These are phyloP conservation scores for Meiosimyza platycephala DNA, from an alignment of 2,888 invertebrate genomes.

Conservation along the genomic window DNA sequence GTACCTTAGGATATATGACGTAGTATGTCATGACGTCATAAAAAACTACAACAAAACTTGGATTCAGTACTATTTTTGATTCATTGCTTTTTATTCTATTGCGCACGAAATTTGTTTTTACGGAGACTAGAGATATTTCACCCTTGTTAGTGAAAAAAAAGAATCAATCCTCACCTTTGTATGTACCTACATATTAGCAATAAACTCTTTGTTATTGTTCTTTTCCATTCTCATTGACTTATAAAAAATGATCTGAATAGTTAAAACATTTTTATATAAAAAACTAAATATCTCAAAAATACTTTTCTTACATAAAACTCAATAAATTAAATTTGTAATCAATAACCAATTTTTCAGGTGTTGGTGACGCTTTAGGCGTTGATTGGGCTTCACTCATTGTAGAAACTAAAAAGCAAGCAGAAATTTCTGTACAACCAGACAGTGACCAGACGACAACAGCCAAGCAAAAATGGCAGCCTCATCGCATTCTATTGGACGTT, in stretches of 20 bases:
- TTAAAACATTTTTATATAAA: neutral
- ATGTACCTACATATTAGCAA: neutral
- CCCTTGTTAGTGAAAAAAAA: no score
- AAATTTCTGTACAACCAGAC: constrained; percentile 55
- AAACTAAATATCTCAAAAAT: neutral
- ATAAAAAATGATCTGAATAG: no score
- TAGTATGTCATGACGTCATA: no score
- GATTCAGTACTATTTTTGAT: no score
- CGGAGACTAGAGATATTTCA: no score
- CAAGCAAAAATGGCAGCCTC: constrained; percentile 84
- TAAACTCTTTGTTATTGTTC: neutral
- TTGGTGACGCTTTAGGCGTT: constrained; percentile 94
- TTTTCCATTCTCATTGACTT: neutral
- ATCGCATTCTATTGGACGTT: constrained; percentile 81
- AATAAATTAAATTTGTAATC: neutral
- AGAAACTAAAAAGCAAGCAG: constrained; percentile 71
- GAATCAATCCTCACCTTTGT: no score
- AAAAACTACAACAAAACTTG: no score
- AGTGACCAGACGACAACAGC: constrained; percentile 69
- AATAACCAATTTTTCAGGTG: constrained; percentile 54
- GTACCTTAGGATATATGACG: no score
- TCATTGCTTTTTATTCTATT: no score
- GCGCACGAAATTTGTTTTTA: no score
- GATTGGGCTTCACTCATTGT: constrained; percentile 93
- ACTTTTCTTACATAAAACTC: neutral